Base-by-base conservation (phyloP, 2,797 vertebrate species). In the Pseudopleuronectes americanus region DNA sequence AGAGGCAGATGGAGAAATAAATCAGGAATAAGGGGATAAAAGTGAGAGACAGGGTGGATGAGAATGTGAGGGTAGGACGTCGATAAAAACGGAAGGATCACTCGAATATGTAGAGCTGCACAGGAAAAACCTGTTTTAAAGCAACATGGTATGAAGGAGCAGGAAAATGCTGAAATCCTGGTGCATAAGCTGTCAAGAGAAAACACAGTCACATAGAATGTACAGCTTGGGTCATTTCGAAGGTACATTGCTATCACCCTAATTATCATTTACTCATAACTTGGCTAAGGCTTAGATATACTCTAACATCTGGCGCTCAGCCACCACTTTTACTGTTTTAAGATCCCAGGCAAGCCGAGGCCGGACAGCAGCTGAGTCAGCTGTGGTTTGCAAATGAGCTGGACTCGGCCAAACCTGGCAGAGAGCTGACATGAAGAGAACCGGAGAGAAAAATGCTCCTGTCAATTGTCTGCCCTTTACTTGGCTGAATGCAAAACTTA, bases 341-440 rank as follows among this genome's bases (percentile, higher is more conserved):
- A 84, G 72, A 81, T 70, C 49, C 52, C 51, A 45, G 59, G 68
- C 57, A 68, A 47, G 68, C 28, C 71, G 69, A n/a, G 76, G 67
- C 73, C 21, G 36, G 61, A 68, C 62, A 21, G 51, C 13, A 79
- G 89, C 90, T 90, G 81, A 92, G 75, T 92, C 90, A 91, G 88
- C 86, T 70, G 49, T 62, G 62, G 73, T 78, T 79, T 81, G 51
- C 62, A 84, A 81, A 87, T 6, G 21, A 79, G 68, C 60, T 22
- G 22, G 59, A 75, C 57, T 49, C 41, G 38, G 76, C 79, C 81
- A 64, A 75, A 83, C 64, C 49, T 2, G 19, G 41, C 81, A 73
- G 59, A 62, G 48, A 70, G 75, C 62, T 81, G 85, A 84, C 58
- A 55, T 22, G 69, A 80, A 71, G 48, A 73, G 62, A 75, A 78